Percentiles rank a stretch among this genome's conserved stretches.
Evolutionary conservation across 2,113 vertebrate genomes (phyloP).

Genomic region (Ia io): DNA sequence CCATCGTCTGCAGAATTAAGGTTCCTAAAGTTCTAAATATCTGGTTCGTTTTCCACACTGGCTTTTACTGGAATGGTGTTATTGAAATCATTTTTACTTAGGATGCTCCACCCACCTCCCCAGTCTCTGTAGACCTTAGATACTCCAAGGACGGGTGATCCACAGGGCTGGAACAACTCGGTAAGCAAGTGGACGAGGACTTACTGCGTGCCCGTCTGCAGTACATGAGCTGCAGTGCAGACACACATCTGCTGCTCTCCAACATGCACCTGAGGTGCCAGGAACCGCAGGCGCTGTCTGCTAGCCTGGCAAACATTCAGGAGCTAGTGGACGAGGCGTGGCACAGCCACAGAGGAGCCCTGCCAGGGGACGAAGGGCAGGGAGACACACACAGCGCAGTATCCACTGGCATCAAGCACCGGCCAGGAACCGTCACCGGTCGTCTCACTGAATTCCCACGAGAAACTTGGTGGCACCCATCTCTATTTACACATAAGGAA

Average conservation of each 20-base stretch:
- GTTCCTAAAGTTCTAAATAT: background rate
- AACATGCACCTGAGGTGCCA: background rate
- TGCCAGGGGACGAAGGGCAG: background rate
- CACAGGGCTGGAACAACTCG: background rate
- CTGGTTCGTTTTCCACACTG: background rate
- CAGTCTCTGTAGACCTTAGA: background rate
- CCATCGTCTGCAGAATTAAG: background rate
- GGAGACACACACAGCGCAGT: fast-evolving
- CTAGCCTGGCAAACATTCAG: background rate
- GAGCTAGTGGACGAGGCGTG: background rate
- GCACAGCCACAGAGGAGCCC: background rate
- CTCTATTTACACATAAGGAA: background rate
- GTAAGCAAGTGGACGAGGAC: background rate
- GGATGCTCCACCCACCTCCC: background rate
- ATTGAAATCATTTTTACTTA: background rate
- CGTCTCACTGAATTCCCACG: background rate
- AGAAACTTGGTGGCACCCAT: background rate
- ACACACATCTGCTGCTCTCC: fast-evolving
- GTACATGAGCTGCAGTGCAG: background rate
- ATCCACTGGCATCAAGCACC: background rate
- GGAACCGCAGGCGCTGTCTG: background rate
- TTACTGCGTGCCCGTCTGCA: background rate
- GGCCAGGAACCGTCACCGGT: background rate
- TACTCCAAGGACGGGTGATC: background rate
- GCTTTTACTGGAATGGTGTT: background rate